phyloP scores from a whole-genome alignment of 2,888 invertebrate genomes.

The Pammene fasciana region DNA sequence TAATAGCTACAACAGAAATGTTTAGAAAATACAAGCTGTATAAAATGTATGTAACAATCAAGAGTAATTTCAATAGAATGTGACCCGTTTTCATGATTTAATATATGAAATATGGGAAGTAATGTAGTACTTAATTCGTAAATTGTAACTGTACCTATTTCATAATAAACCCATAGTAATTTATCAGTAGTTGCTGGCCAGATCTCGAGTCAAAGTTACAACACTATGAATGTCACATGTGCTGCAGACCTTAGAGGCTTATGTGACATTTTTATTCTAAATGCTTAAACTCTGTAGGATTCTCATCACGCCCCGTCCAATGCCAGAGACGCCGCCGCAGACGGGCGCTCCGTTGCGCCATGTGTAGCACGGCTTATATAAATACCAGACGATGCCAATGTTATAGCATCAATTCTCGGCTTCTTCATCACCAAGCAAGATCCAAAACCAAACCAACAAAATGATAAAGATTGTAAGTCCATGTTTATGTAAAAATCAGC shows the following conservation, averaged over 20 bases:
- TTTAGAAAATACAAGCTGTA: background rate
- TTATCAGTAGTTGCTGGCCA: slow-evolving; percentile 31
- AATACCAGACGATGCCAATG: slow-evolving; percentile 54
- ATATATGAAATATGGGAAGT: no score
- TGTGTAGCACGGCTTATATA: slow-evolving; percentile 56
- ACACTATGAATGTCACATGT: slow-evolving; percentile 1
- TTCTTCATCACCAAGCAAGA: slow-evolving; percentile 49
- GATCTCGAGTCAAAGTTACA: background rate
- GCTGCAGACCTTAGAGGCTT: background rate
- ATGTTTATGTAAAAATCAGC: background rate
- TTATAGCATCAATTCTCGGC: slow-evolving; percentile 62
- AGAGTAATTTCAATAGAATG: no score
- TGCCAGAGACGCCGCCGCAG: slow-evolving; percentile 68
- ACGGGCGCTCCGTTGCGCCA: slow-evolving; percentile 59
- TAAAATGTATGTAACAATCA: no score
- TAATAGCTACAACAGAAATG: background rate
- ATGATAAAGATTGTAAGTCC: slow-evolving; percentile 78
- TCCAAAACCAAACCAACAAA: slow-evolving; percentile 59
- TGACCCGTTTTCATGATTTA: no score
- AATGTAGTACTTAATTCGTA: slow-evolving; percentile 18
- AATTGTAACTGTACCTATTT: slow-evolving; percentile 21
- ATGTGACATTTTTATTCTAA: background rate
- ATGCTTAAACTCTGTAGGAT: slow-evolving; percentile 49
- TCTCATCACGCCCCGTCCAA: slow-evolving; percentile 73
- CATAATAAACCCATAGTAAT: slow-evolving; percentile 26